Base-by-base conservation (phyloP, 1,140 invertebrate genomes). In the Acromyrmex echinatior region DNA sequence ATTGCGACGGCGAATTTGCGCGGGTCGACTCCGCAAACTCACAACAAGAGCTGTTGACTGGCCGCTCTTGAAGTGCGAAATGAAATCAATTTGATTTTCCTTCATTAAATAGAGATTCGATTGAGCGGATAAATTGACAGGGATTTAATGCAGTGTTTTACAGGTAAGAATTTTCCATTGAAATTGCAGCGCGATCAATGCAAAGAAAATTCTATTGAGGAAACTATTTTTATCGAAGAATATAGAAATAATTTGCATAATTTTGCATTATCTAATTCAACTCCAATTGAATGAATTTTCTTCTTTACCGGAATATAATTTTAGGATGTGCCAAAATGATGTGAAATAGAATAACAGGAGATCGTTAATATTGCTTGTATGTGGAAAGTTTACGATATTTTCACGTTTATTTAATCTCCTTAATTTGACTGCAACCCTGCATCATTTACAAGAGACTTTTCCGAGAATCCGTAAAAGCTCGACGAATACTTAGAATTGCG, bases 401-500 rank as follows among this genome's bases (percentile, higher is more conserved):
- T 63, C 18, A 49, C 25, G 25, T 63, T 45, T 45, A 9, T 39
- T 35, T 25, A 10, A 70, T 21, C 16, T 80, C 31, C 28, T 70
- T 79, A 65, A 78, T 49, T 39, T 31, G 6, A 53, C 12, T 35
- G n/a, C n/a, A 53, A 35, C 28, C 18, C 31, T n/a, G 18, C n/a
- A 45, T 53, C 21, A 65, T 66, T 73, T 56, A 45, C 1, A 73
- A 31, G 21, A 88, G 70, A 31, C 4, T 12, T 12, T 62, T 76
- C 21, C n/a, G 16, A n/a, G 84, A 90, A 90, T 89, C 88, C 88
- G 58, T 82, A 82, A 74, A 56, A 87, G 21, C 18, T 25, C 35
- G 21, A 53, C 39, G 88, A 90, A 90, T 89, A 73, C 84, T 87
- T 89, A 89, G 77, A 89, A 45, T 87, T 16, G 51, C 84, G 65